A percentile compares a stretch with the other conserved stretches of the same genome.
phyloP scores from a whole-genome alignment of 2,888 invertebrate genomes.

The Drosophila meridiana region DNA sequence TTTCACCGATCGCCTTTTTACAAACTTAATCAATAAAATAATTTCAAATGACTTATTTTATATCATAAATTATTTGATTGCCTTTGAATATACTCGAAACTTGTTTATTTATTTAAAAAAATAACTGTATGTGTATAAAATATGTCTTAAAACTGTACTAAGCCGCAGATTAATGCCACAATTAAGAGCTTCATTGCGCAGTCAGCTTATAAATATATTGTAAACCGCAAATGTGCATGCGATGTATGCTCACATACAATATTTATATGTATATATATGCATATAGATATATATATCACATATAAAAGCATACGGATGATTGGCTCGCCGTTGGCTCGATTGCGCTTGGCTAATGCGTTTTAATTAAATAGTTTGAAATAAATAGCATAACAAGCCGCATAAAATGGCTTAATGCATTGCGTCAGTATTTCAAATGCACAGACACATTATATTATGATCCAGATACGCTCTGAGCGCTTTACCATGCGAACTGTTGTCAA shows the following conservation, averaged over 20 bases:
- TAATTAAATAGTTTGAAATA: conserved; percentile 57
- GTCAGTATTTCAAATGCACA: conserved; percentile 9
- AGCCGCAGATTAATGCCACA: conserved; percentile 15
- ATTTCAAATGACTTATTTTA: neutral
- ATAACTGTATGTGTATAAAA: neutral
- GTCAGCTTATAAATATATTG: conserved; percentile 17
- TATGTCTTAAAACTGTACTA: neutral
- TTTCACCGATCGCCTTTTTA: too few relatives aligned
- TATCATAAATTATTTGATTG: neutral
- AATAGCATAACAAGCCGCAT: conserved; percentile 28
- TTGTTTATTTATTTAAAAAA: neutral
- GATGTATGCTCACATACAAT: neutral
- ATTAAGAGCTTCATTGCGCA: conserved; percentile 9
- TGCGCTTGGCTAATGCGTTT: conserved; percentile 52
- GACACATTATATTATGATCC: conserved; percentile 9
- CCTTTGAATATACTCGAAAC: neutral
- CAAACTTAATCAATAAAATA: neutral
- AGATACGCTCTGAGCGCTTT: conserved; percentile 7
- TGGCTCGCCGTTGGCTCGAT: neutral
- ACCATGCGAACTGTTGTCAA: conserved; percentile 31
- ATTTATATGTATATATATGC: neutral
- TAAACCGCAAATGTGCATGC: conserved; percentile 10
- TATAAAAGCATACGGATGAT: neutral
- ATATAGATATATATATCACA: neutral
- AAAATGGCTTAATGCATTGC: conserved; percentile 51